Conservation (phyloP, 1,140 invertebrate species). For the Papilio glaucus region DNA sequence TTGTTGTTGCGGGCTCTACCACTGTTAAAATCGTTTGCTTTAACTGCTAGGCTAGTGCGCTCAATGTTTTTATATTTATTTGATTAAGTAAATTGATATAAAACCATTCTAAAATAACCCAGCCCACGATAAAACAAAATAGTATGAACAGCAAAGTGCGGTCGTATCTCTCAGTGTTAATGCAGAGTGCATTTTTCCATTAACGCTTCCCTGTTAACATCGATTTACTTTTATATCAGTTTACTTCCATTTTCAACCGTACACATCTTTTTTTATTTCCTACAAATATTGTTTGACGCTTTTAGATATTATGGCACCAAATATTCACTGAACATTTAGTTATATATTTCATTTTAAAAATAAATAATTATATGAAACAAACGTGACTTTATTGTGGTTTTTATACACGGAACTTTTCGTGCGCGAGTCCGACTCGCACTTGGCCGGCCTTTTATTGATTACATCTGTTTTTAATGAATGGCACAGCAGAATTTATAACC, state of each 20-base stretch:
- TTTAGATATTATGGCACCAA: neutral
- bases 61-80: neutral
- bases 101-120: neutral
- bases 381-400: too few species aligned
- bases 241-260: constrained; percentile 13
- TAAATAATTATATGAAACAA: too few species aligned
- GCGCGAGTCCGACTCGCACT: too few species aligned
- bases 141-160: constrained; percentile 2
- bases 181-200: constrained; percentile 21
- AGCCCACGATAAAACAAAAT: neutral
- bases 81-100: neutral
- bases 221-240: constrained; percentile 8
- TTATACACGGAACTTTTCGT: too few species aligned
- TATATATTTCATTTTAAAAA: too few species aligned
- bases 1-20: too few species aligned
- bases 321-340: too few species aligned
- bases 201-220: constrained; percentile 23
- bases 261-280: neutral
- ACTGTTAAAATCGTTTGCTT: too few species aligned
- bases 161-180: neutral
- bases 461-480: too few species aligned
- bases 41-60: too few species aligned
- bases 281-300: neutral
- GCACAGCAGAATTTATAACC: too few species aligned
- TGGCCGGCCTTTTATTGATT: too few species aligned